A percentile compares a stretch with the other conserved stretches of the same genome.
Conservation (phyloP, 2,888 invertebrate genomes). For the Octonoba sinensis region DNA sequence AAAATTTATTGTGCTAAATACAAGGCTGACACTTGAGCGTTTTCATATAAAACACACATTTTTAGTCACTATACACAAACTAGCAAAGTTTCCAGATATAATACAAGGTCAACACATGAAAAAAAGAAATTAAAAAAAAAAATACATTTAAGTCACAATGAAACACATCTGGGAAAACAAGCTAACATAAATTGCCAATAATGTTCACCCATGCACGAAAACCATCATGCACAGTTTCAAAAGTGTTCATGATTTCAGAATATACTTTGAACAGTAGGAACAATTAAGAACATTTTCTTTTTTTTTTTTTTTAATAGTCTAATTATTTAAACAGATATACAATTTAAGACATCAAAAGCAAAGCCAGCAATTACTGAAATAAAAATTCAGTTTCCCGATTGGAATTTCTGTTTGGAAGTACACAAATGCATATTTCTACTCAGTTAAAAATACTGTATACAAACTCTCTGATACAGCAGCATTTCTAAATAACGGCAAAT, state of each 20-base stretch:
- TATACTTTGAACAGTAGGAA: too few species aligned
- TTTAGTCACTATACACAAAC: constrained; percentile 46
- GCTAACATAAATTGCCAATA: constrained; percentile 1
- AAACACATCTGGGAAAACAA: background rate
- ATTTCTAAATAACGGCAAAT: too few species aligned
- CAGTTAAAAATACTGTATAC: too few species aligned
- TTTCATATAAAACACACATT: constrained; percentile 23
- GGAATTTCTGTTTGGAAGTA: too few species aligned
- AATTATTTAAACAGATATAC: too few species aligned
- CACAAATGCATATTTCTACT: too few species aligned
- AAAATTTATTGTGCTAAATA: constrained; percentile 42
- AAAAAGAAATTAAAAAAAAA: background rate
- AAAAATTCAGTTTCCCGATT: too few species aligned
- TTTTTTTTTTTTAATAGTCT: too few species aligned
- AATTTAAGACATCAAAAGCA: too few species aligned
- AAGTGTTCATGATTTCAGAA: background rate
- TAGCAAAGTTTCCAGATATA: constrained; percentile 35
- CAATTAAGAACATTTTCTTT: too few species aligned
- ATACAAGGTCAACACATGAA: constrained; percentile 28
- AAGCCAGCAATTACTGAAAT: too few species aligned
- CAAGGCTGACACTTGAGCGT: constrained; percentile 39
- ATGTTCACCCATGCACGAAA: background rate
- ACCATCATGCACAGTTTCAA: background rate
- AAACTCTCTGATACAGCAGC: too few species aligned
- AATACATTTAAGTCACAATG: background rate